Evolutionary conservation across 2,113 vertebrate genomes (phyloP), one percentile per base, ranked within the genome.

Genomic region (Lichenostomus cassidix): DNA sequence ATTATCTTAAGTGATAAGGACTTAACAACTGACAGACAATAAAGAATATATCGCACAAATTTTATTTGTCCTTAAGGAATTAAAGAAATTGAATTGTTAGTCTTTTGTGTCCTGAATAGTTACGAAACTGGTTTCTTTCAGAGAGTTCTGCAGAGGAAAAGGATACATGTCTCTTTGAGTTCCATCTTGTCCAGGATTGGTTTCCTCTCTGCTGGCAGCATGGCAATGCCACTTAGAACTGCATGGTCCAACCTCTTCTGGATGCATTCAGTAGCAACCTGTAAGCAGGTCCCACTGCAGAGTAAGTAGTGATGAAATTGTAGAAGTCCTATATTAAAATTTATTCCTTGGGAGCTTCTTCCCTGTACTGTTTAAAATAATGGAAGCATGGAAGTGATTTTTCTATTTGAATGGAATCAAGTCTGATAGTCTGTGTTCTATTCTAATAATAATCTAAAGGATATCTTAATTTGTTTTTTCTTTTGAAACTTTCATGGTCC

Each of bases 281-380:
- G 29, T 35, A 85, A 76, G 77, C 75, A 83, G 49, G 44, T 55
- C 37, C 58, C 6, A 1, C 60, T 83, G 78, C 86, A 80, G 25
- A 87, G 96, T 97, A 88, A 97, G 97, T 91, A 73, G 5, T 16
- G 27, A 50, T 70, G 39, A 37, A 70, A 52, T 4, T 56, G 15
- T 31, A 21, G 2, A 21, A 59, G 7, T 84, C 13, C 25, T 82
- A 0, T 39, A 14, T 56, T 56, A 37, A 50, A 14, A 21, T 33
- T 7, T 64, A 6, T 67, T 84, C 19, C 37, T 59, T 20, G 24
- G 47, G 35, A 70, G 15, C 13, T 20, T 71, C 22, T 67, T 33
- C 59, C 28, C 24, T 76, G 3, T 29, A 4, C 8, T 39, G 3
- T 22, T 70, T 60, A 24, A 70, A 80, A 62, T 46, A 77, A 39